Conservation (phyloP, 2,113 vertebrate genomes). For the Engraulis encrasicolus region DNA sequence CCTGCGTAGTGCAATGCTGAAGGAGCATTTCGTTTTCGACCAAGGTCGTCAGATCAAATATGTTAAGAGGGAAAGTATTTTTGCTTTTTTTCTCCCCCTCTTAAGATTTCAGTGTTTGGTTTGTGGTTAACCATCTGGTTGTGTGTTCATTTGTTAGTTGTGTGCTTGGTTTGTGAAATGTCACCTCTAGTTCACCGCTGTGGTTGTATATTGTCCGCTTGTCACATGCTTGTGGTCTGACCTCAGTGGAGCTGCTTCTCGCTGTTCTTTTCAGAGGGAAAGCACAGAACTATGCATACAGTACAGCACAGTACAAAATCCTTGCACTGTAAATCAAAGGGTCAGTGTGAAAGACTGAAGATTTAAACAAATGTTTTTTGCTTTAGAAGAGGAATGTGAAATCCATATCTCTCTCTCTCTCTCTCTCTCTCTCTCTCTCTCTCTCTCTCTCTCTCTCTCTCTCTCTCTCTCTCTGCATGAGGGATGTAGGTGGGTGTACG, state of each 20-base stretch:
- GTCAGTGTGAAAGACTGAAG: neutral
- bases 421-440: neutral
- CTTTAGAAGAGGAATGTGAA: constrained; percentile 40
- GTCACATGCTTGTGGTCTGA: constrained; percentile 18
- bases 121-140: neutral
- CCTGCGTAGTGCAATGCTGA: too few relatives aligned
- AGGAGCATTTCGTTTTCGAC: too few relatives aligned
- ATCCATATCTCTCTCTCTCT: constrained; percentile 2
- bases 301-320: neutral
- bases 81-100: too few relatives aligned
- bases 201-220: neutral
- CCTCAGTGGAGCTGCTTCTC: neutral
- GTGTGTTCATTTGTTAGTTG: neutral
- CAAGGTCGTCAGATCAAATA: too few relatives aligned
- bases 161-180: neutral
- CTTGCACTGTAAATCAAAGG: neutral
- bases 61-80: neutral
- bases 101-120: neutral
- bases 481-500: constrained; percentile 26
- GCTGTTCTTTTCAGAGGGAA: neutral
- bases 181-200: neutral
- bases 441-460: neutral
- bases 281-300: neutral
- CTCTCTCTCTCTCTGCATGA: constrained; percentile 1
- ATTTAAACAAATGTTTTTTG: neutral